Evolutionary conservation across 2,888 invertebrate genomes (phyloP).

Genomic region (Macaria notata): DNA sequence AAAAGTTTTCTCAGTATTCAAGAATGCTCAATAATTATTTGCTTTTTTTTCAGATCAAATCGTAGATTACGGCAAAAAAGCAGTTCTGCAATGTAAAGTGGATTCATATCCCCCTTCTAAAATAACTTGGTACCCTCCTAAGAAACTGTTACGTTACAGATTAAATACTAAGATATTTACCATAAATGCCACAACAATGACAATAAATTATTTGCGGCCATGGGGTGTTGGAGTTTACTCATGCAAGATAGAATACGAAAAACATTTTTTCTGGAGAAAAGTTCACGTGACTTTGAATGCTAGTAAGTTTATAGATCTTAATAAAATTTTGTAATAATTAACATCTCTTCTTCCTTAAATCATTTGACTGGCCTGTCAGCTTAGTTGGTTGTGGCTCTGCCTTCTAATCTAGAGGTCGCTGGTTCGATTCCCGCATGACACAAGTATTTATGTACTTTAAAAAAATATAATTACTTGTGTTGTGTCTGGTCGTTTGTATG

Average conservation of each 20-base stretch:
- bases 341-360: too few species aligned
- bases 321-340: too few species aligned
- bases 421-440: too few species aligned
- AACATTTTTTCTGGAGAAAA: too few species aligned
- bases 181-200: background rate
- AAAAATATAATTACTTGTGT: too few species aligned
- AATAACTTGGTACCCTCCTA: background rate
- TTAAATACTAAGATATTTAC: background rate
- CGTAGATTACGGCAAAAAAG: background rate
- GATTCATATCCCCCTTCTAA: background rate
- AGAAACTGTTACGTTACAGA: background rate
- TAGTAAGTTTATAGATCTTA: background rate
- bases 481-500: too few species aligned
- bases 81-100: conserved; percentile 1
- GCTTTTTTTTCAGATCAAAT: background rate
- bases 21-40: too few species aligned
- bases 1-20: background rate
- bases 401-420: too few species aligned
- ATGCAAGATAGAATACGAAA: background rate
- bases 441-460: too few species aligned
- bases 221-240: background rate
- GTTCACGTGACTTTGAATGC: background rate
- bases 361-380: too few species aligned
- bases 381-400: too few species aligned
- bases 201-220: background rate